These are phyloP conservation scores for Papilio machaon DNA, from an alignment of 1,140 invertebrate species.

Conservation along the genomic window DNA sequence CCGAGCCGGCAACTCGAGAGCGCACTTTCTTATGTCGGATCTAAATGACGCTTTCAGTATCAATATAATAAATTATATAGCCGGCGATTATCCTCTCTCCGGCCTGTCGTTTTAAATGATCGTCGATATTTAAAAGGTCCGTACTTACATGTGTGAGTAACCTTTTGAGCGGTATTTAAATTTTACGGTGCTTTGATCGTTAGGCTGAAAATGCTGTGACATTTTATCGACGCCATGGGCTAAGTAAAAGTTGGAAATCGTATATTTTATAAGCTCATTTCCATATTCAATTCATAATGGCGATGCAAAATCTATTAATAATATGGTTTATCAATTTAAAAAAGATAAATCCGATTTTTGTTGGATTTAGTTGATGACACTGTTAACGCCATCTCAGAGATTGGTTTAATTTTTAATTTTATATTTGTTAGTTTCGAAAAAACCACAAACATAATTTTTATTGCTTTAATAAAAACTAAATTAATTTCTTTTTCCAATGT, in stretches of 20 bases:
- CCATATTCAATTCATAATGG: neutral
- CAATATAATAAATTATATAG: slow-evolving; percentile 30
- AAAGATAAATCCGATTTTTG: no score
- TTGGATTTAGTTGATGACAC: neutral
- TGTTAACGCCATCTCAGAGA: neutral
- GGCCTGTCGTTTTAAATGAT: slow-evolving; percentile 22
- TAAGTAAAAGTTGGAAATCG: slow-evolving; percentile 26
- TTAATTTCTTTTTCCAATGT: neutral
- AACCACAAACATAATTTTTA: neutral
- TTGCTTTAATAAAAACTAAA: neutral
- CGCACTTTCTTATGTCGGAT: slow-evolving; percentile 37
- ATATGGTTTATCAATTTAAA: neutral
- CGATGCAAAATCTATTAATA: slow-evolving; percentile 8
- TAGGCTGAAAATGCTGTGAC: slow-evolving; percentile 32
- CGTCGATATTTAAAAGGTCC: slow-evolving; percentile 28
- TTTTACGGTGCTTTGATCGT: slow-evolving; percentile 33
- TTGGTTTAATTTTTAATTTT: no score
- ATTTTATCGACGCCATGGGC: slow-evolving; percentile 16
- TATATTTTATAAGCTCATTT: slow-evolving; percentile 27
- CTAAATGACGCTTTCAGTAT: slow-evolving; percentile 34
- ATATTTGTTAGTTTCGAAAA: no score
- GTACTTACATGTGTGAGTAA: neutral
- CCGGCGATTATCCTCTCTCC: slow-evolving; percentile 16
- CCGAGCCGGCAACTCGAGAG: slow-evolving; percentile 22
- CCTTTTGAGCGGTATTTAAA: slow-evolving; percentile 36